Evolutionary conservation across 2,113 vertebrate genomes (phyloP).

Genomic region (Alectura lathami): DNA sequence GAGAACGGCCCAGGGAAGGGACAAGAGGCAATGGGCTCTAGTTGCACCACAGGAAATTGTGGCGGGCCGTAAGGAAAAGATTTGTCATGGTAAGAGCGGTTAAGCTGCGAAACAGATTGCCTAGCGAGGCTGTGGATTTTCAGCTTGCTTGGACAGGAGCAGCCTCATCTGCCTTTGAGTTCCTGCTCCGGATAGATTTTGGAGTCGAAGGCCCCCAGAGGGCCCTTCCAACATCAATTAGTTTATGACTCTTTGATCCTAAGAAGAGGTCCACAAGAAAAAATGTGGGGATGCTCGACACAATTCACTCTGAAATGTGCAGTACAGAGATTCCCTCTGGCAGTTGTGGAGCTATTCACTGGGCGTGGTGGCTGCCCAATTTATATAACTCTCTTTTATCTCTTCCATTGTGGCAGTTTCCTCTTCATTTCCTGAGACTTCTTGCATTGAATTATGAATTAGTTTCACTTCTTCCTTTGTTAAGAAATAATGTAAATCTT

Average conservation of each 20-base stretch:
- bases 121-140: not conserved
- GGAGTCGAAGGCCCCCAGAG: not conserved
- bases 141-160: not conserved
- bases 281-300: not conserved
- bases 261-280: constrained; percentile 12
- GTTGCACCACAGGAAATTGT: not conserved
- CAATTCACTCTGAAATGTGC: not conserved
- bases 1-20: not conserved
- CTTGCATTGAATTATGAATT: constrained; percentile 39
- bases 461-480: constrained; percentile 23
- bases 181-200: not conserved
- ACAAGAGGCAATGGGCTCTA: not conserved
- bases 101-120: not conserved
- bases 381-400: constrained; percentile 57
- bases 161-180: not conserved
- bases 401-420: constrained; percentile 53
- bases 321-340: constrained; percentile 34
- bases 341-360: constrained; percentile 24
- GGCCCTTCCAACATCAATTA: constrained; percentile 30
- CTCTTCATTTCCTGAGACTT: constrained; percentile 38
- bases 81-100: not conserved
- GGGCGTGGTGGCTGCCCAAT: constrained; percentile 34
- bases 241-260: not conserved
- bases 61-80: not conserved
- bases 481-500: constrained; percentile 13